Percentiles rank a stretch among this genome's conserved stretches.
These are phyloP conservation scores for Pristionchus japonicus DNA, from an alignment of 2,888 invertebrate species.

Conservation along the genomic window DNA sequence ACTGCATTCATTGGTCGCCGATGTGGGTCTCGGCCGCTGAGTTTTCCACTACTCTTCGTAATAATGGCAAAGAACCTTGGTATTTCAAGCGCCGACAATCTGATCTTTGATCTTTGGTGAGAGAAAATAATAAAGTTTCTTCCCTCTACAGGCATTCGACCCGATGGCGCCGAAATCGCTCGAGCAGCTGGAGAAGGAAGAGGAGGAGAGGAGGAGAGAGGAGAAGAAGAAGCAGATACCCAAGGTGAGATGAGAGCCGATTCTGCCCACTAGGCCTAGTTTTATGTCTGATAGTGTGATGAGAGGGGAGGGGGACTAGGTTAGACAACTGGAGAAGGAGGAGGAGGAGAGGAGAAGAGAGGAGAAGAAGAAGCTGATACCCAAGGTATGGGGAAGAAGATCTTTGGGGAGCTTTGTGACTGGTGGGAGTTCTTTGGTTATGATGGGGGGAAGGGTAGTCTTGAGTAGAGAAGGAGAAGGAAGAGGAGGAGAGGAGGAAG, in stretches of 20 bases:
- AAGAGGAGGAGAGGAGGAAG: slow-evolving; percentile 50
- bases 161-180: slow-evolving; percentile 57
- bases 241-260: too few relatives aligned
- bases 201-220: slow-evolving; percentile 50
- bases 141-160: slow-evolving; percentile 49
- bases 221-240: slow-evolving; percentile 52
- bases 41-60: too few relatives aligned
- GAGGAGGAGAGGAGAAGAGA: slow-evolving; percentile 51
- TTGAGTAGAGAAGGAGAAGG: slow-evolving; percentile 45
- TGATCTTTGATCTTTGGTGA: too few relatives aligned
- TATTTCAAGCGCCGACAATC: too few relatives aligned
- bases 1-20: not conserved
- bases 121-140: not conserved
- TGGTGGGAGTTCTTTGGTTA: too few relatives aligned
- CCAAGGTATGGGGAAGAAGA: not conserved
- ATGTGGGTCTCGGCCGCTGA: not conserved
- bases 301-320: too few relatives aligned
- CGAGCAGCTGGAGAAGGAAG: slow-evolving; percentile 55
- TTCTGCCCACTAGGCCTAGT: too few relatives aligned
- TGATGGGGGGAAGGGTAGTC: too few relatives aligned
- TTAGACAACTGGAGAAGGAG: slow-evolving; percentile 50
- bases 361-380: slow-evolving; percentile 51
- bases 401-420: too few relatives aligned
- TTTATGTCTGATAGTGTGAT: too few relatives aligned
- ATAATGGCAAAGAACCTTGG: too few relatives aligned